phyloP scores from a whole-genome alignment of 1,140 invertebrate genomes.

The Drosophila pseudoobscura region DNA sequence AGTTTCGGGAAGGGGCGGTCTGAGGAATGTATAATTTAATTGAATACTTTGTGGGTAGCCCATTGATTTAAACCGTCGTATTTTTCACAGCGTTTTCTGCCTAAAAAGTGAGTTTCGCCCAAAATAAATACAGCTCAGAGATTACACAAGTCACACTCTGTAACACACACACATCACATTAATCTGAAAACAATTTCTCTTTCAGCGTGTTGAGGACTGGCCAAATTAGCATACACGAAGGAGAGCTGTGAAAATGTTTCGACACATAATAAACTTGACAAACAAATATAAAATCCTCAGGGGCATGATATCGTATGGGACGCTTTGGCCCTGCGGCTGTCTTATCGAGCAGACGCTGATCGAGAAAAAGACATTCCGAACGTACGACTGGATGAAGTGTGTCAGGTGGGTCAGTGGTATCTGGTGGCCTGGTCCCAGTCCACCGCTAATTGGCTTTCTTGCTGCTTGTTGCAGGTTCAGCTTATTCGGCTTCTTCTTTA shows the following conservation, averaged over 20 bases:
- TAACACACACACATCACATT: too few species aligned
- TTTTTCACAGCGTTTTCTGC: neutral
- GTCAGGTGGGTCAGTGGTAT: slow-evolving; percentile 74
- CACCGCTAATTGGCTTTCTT: slow-evolving; percentile 15
- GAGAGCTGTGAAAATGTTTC: slow-evolving; percentile 63
- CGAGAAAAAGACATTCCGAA: slow-evolving; percentile 84
- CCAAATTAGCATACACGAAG: slow-evolving; percentile 26
- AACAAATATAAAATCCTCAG: slow-evolving; percentile 85
- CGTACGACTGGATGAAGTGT: slow-evolving; percentile 82
- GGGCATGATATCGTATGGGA: slow-evolving; percentile 87
- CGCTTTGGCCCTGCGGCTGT: slow-evolving; percentile 86
- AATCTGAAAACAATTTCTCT: too few species aligned
- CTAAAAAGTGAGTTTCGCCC: slow-evolving; percentile 27
- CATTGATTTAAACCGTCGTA: too few species aligned
- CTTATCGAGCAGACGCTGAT: slow-evolving; percentile 84
- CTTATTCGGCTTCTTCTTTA: slow-evolving; percentile 86
- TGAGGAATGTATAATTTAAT: slow-evolving; percentile 2
- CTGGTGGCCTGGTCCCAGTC: slow-evolving; percentile 15
- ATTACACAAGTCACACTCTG: slow-evolving; percentile 9
- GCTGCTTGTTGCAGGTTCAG: slow-evolving; percentile 84
- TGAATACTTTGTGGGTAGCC: slow-evolving; percentile 1
- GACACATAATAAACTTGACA: slow-evolving; percentile 71
- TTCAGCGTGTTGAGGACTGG: too few species aligned
- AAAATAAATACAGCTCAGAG: slow-evolving; percentile 11
- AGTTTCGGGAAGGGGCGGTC: neutral